Base-by-base conservation (phyloP, 2,888 invertebrate species). In the Agrenia bidenticulata region DNA sequence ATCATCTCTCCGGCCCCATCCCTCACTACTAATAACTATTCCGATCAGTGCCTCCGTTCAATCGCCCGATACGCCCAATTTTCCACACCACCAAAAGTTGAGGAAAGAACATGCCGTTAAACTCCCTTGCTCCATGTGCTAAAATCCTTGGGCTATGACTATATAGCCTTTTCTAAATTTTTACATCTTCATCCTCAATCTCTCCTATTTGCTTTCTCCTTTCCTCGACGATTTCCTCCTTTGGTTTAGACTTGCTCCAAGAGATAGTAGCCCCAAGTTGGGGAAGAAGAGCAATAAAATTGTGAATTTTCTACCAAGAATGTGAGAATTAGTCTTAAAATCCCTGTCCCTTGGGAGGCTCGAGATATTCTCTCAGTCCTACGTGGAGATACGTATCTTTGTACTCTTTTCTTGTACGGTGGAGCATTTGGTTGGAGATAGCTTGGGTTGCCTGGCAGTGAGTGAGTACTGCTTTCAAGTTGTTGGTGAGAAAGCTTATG, bases 241-340 rank as follows among this genome's bases (percentile, higher is more conserved):
- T 62, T 45, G 32, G 55, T 55, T 45, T 55, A 27, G 24, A 27
- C 7, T n/a, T n/a, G n/a, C n/a, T n/a, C n/a, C n/a, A 27, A 4
- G 32, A 39, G 41, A 39, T 57, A 19, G 55, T 21, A 19, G 57
- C 27, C n/a, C 45, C 45, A 51, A 51, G 51, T 57, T 23, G 57
- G 37, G 23, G 39, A 57, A 57, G 57, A 32, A 54, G 37, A 45
- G 57, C 24, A 15, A 63, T 45, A 57, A 56, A 50, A 50, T 27
- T 9, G 49, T 23, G 42, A 64, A 41, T 53, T 41, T 39, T 27
- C 15, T 4, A 13, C 17, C 41, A 27, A 51, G 56, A 59, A 64
- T 54, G 68, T 56, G 64, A 64, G 62, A 70, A 70, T 70, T 70
- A 67, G 64, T 39, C 67, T 70, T 70, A 70, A 67, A 67, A 67